phyloP scores from a whole-genome alignment of 2,113 vertebrate species.

The Phyllopteryx taeniolatus region DNA sequence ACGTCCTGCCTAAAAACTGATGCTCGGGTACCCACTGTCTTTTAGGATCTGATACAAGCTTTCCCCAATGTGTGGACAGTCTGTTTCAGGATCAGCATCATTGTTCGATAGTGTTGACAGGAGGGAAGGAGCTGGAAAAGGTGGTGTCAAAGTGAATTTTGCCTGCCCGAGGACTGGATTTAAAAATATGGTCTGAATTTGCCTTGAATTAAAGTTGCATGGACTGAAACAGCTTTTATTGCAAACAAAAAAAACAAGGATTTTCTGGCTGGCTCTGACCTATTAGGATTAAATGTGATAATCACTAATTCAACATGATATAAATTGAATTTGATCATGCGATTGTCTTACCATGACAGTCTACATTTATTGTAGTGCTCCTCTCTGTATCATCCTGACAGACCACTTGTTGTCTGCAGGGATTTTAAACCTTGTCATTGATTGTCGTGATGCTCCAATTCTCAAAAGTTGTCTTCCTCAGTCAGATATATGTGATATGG shows the following conservation, averaged over 20 bases:
- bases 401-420: slow-evolving; percentile 25
- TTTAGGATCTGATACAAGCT: too few relatives aligned
- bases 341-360: slow-evolving; percentile 17
- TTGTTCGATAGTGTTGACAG: neutral
- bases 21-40: too few relatives aligned
- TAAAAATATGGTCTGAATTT: neutral
- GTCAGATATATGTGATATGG: slow-evolving; percentile 16
- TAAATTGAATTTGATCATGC: slow-evolving; percentile 22
- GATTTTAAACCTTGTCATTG: slow-evolving; percentile 36
- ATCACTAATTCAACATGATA: slow-evolving; percentile 1
- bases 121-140: slow-evolving; percentile 13
- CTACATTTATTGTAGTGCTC: slow-evolving; percentile 19
- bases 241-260: slow-evolving; percentile 9
- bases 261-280: slow-evolving; percentile 7
- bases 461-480: slow-evolving; percentile 15
- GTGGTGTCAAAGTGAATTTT: neutral
- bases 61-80: too few relatives aligned
- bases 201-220: neutral
- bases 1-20: too few relatives aligned
- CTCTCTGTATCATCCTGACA: slow-evolving; percentile 32
- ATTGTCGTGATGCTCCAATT: slow-evolving; percentile 11
- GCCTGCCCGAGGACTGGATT: neutral
- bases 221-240: neutral
- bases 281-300: slow-evolving; percentile 12
- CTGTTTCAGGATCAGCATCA: neutral